Evolutionary conservation across 92 coral and sea anemone genomes (phyloP), one percentile per base, ranked within the genome.

Genomic region (Epizoanthus ramosus): DNA sequence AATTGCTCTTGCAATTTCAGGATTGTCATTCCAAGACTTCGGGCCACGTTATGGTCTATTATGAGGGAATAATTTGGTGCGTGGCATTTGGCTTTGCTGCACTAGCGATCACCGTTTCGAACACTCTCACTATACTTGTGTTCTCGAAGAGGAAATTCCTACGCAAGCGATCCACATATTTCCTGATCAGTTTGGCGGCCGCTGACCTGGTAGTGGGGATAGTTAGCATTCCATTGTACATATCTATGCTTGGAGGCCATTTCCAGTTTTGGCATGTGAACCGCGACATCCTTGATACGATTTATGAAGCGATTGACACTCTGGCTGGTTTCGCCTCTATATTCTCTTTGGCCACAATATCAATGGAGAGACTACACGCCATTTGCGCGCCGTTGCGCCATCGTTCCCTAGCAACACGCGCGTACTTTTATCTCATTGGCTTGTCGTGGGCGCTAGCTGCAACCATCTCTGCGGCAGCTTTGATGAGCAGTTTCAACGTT

Each of bases 331-430:
- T 83, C 5, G 21, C 76, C 53, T 83, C 81, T 5, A 83, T 83
- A n/a, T 72, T 83, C 41, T 71, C 87, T 3, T 37, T 84, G 18
- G 83, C 83, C 0, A 74, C 54, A 24, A 84, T 84, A 63, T 74
- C 87, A 6, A 18, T 84, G 60, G 87, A 74, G 15, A 47, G 83
- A 16, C 67, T 84, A 73, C 57, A 84, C 61, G 87, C 87, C 63
- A 63, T 84, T 37, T 18, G 8, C n/a, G 67, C 74, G 87, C 87
- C 87, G 3, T 21, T 84, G 5, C 83, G 83, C 22, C 87, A 84
- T n/a, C 87, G 75, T 10, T 23, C 83, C 14, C 74, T 74, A 63
- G 57, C 80, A 39, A 58, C 81, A 2, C 60, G 61, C 13, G 35
- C 76, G 59, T 72, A 83, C 68, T 41, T 57, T 8, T 35, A 39